Evolutionary conservation across 2,797 vertebrate genomes (phyloP).

Genomic region (Sebastolobus altivelis): DNA sequence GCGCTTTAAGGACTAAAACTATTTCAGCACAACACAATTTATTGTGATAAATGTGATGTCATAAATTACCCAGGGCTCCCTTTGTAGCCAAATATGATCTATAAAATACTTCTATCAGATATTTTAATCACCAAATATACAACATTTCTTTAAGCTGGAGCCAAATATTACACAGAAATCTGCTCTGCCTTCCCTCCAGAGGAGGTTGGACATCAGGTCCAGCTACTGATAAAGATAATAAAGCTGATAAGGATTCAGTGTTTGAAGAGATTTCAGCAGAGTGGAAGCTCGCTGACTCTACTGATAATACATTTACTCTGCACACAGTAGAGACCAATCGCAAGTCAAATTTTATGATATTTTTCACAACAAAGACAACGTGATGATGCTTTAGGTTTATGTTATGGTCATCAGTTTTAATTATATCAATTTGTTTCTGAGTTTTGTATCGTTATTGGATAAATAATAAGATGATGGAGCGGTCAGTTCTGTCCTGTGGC

Average conservation of each 20-base stretch:
- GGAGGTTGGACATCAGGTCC: neutral
- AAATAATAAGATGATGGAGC: neutral
- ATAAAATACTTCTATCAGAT: neutral
- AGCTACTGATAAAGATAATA: neutral
- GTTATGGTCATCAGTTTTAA: neutral
- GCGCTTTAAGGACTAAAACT: neutral
- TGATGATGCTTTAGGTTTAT: neutral
- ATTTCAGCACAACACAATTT: constrained; percentile 25
- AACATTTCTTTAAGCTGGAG: neutral
- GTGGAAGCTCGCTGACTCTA: no score
- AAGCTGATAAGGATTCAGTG: neutral
- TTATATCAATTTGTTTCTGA: neutral
- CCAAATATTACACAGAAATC: neutral
- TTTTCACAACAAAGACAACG: neutral
- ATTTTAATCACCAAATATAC: constrained; percentile 7
- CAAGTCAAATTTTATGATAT: neutral
- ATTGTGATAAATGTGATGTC: constrained; percentile 30
- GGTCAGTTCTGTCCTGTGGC: no score
- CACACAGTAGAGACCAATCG: neutral
- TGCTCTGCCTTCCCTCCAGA: neutral
- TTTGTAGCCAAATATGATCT: constrained; percentile 2
- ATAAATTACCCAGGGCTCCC: neutral
- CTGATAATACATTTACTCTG: neutral
- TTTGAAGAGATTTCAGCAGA: neutral
- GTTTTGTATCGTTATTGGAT: neutral